Evolutionary conservation across 2,888 invertebrate species (phyloP).

Genomic region (Diarsia mendica): DNA sequence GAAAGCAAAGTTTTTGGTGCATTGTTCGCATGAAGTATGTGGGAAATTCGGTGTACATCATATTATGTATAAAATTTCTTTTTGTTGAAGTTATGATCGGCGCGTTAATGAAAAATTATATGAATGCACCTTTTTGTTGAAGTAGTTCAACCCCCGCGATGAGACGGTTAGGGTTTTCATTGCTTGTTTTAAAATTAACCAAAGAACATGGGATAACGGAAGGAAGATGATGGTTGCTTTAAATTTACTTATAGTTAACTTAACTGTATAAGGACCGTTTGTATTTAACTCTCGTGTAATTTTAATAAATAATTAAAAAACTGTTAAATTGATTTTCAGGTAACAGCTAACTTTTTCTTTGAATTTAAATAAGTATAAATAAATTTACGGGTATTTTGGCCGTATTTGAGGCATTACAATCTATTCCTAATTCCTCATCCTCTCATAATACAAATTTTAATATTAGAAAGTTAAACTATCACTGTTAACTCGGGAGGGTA

Average conservation of each 20-base stretch:
- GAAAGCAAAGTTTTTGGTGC: slow-evolving; percentile 60
- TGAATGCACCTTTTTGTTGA: neutral
- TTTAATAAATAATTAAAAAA: no score
- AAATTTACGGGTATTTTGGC: neutral
- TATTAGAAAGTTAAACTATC: slow-evolving; percentile 27
- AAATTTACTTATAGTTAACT: neutral
- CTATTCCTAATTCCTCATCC: no score
- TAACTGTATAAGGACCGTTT: neutral
- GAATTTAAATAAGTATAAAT: neutral
- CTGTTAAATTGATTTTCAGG: no score
- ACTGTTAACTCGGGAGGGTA: slow-evolving; percentile 58
- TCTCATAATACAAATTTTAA: slow-evolving; percentile 9
- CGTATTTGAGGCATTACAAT: neutral
- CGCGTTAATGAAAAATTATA: neutral
- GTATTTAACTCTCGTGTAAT: no score
- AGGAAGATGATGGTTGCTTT: no score
- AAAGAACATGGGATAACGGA: no score
- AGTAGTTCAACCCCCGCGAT: neutral
- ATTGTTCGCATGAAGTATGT: slow-evolving; percentile 53
- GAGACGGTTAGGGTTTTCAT: neutral
- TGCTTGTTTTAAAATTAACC: no score
- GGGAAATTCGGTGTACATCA: slow-evolving; percentile 49
- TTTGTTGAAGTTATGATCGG: slow-evolving; percentile 20
- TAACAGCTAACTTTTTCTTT: neutral
- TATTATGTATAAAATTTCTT: slow-evolving; percentile 28